Conservation (phyloP, 2,797 vertebrate genomes). For the Enteromius thamalakanensis region DNA sequence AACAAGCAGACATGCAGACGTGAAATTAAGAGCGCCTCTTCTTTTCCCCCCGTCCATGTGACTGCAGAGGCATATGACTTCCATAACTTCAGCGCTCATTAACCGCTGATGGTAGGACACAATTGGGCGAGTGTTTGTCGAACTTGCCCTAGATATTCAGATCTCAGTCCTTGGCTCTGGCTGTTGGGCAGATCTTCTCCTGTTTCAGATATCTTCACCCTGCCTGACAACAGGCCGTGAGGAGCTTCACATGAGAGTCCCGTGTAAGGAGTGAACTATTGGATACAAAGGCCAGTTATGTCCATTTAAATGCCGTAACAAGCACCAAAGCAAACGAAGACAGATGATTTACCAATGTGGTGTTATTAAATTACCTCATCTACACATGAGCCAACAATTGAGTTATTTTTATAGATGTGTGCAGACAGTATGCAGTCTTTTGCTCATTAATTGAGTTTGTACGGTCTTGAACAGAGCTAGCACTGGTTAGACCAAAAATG, state of each 20-base stretch:
- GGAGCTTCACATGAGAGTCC: conserved; percentile 60
- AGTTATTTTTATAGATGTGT: conserved; percentile 36
- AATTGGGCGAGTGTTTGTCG: conserved; percentile 73
- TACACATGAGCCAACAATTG: conserved; percentile 7
- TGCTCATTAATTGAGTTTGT: neutral
- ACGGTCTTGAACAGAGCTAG: neutral
- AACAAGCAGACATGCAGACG: conserved; percentile 61
- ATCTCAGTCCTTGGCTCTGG: conserved; percentile 61
- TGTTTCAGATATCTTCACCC: conserved; percentile 62
- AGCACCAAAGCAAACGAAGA: conserved; percentile 7
- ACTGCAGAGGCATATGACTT: conserved; percentile 65
- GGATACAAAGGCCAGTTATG: conserved; percentile 46
- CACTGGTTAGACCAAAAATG: neutral
- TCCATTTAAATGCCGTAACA: conserved; percentile 40
- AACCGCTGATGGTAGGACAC: conserved; percentile 64
- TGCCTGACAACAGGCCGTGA: conserved; percentile 43
- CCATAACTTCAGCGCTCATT: conserved; percentile 63
- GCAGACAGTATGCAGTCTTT: conserved; percentile 13
- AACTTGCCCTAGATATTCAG: conserved; percentile 70
- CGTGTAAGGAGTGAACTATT: conserved; percentile 32
- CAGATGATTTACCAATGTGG: conserved; percentile 1
- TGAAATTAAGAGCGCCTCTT: conserved; percentile 58
- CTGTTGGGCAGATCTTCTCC: conserved; percentile 58
- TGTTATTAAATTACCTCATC: conserved; percentile 38
- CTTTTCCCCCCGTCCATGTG: conserved; percentile 59